Evolutionary conservation across 1,140 invertebrate species (phyloP).

Genomic region (Drosophila ironensis): DNA sequence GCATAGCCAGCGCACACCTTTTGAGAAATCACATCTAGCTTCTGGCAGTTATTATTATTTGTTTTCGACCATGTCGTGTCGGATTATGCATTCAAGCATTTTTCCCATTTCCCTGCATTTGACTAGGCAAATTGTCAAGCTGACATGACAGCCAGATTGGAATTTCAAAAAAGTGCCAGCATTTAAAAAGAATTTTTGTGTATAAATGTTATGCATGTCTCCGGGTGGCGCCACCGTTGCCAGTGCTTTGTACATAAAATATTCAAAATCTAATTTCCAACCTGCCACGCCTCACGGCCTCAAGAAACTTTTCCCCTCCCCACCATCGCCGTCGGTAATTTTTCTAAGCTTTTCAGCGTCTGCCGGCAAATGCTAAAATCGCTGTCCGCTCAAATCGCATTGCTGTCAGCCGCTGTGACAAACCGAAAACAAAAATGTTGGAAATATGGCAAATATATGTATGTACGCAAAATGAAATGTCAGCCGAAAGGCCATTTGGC

Average conservation of each 20-base stretch:
- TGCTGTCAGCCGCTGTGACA: slow-evolving; percentile 54
- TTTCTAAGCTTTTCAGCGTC: slow-evolving; percentile 72
- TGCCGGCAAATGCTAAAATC: slow-evolving; percentile 63
- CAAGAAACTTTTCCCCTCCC: slow-evolving; percentile 11
- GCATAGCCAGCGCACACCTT: neutral
- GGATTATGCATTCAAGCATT: slow-evolving; percentile 41
- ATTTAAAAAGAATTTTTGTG: slow-evolving; percentile 67
- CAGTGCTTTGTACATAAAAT: slow-evolving; percentile 69
- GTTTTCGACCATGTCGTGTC: slow-evolving; percentile 23
- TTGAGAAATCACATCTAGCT: slow-evolving; percentile 10
- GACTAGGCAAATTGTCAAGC: slow-evolving; percentile 72
- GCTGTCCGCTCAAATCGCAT: slow-evolving; percentile 68
- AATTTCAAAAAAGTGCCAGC: slow-evolving; percentile 70
- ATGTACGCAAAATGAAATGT: slow-evolving; percentile 66
- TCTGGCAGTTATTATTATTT: slow-evolving; percentile 23
- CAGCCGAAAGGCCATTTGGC: slow-evolving; percentile 64
- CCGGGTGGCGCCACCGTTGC: slow-evolving; percentile 43
- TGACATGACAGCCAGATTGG: slow-evolving; percentile 61
- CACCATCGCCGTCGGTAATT: slow-evolving; percentile 53
- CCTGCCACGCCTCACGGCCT: slow-evolving; percentile 27
- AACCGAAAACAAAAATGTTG: slow-evolving; percentile 57
- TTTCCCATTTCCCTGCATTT: slow-evolving; percentile 57
- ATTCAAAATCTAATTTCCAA: slow-evolving; percentile 77
- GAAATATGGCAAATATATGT: slow-evolving; percentile 30
- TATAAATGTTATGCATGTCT: slow-evolving; percentile 65